Conservation (phyloP, 2,888 invertebrate genomes). For the Eledone cirrhosa region DNA sequence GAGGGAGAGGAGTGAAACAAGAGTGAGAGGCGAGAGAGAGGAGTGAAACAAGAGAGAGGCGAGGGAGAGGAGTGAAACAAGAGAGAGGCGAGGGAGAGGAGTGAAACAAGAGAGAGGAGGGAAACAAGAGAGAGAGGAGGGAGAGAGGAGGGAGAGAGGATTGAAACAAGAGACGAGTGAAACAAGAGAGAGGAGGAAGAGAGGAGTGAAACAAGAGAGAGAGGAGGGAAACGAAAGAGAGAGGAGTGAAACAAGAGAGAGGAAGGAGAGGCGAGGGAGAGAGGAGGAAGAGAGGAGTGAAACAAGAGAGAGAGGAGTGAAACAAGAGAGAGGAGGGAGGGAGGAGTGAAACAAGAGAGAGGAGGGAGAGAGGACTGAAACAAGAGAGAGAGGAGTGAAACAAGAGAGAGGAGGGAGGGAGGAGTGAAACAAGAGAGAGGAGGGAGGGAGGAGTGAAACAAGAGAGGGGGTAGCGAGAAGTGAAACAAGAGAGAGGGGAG, state of each 20-base stretch:
- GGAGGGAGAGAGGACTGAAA: background rate
- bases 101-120: too few species aligned
- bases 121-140: too few species aligned
- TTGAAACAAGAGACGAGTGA: too few species aligned
- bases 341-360: background rate
- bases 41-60: too few species aligned
- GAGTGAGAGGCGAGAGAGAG: too few species aligned
- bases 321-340: background rate
- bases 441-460: background rate
- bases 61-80: too few species aligned
- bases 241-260: background rate
- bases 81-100: too few species aligned
- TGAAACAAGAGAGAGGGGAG: background rate
- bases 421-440: background rate
- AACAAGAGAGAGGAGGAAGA: too few species aligned
- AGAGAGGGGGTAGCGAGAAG: background rate
- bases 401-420: background rate
- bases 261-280: background rate
- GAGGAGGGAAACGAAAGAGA: slow-evolving; percentile 10
- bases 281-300: background rate
- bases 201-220: slow-evolving; percentile 13
- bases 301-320: background rate
- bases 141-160: too few species aligned
- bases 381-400: background rate
- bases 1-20: too few species aligned